phyloP scores from a whole-genome alignment of 2,113 vertebrate genomes.

The Sardina pilchardus region DNA sequence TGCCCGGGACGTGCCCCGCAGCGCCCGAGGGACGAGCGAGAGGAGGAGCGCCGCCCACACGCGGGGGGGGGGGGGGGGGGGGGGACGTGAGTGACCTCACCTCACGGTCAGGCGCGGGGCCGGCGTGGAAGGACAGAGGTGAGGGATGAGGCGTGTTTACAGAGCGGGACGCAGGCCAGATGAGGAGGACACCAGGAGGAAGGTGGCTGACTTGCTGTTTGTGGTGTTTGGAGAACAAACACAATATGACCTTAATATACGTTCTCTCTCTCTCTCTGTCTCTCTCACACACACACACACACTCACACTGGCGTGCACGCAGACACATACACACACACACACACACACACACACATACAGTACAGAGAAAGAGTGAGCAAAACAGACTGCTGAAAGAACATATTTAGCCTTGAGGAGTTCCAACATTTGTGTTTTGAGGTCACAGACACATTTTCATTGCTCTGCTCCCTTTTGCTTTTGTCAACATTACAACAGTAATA shows the following conservation, averaged over 20 bases:
- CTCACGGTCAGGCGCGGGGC: neutral
- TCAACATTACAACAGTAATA: neutral
- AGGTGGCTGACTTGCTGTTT: neutral
- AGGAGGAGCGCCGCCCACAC: neutral
- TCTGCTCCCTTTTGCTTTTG: constrained; percentile 2
- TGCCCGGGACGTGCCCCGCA: neutral
- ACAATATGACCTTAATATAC: neutral
- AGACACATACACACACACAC: constrained; percentile 25
- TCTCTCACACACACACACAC: constrained; percentile 4
- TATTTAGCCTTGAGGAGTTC: neutral
- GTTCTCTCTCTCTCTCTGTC: no score
- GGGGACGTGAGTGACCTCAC: constrained; percentile 7
- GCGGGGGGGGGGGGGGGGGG: no score
- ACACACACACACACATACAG: constrained; percentile 23
- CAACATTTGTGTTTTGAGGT: neutral
- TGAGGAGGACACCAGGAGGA: neutral
- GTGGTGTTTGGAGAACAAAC: neutral
- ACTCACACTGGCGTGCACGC: constrained; percentile 33
- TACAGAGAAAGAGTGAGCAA: neutral
- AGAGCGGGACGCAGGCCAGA: neutral
- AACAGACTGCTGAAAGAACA: neutral
- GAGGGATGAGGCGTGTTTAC: neutral
- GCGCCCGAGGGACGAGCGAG: neutral
- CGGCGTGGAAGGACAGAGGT: neutral
- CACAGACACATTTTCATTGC: neutral